These are phyloP conservation scores for Poecilia picta DNA, from an alignment of 2,797 vertebrate species.

Conservation along the genomic window DNA sequence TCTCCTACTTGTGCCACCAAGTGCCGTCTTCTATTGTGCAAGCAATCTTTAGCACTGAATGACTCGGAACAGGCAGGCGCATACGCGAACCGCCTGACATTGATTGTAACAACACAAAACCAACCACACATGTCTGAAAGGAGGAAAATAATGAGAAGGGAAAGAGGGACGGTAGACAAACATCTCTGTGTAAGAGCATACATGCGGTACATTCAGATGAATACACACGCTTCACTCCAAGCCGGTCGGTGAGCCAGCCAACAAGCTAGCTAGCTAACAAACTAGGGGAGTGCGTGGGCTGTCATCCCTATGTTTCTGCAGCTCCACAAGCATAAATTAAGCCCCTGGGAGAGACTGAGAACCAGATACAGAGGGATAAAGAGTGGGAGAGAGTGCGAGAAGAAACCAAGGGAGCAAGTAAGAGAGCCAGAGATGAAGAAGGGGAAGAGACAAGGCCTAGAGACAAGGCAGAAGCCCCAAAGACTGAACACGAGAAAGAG, in stretches of 20 bases:
- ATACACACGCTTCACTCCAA: constrained; percentile 33
- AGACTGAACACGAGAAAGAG: constrained; percentile 67
- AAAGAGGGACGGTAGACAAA: constrained; percentile 21
- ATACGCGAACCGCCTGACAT: constrained; percentile 8
- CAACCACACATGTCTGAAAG: constrained; percentile 9
- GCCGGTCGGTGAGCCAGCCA: constrained; percentile 44
- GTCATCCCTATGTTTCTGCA: constrained; percentile 70
- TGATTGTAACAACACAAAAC: constrained; percentile 30
- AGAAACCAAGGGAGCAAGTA: constrained; percentile 44
- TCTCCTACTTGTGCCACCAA: no score
- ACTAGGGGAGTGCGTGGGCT: constrained; percentile 70
- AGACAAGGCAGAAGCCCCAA: constrained; percentile 61
- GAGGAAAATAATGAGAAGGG: constrained; percentile 39
- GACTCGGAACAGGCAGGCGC: constrained; percentile 1
- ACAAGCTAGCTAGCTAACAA: constrained; percentile 63
- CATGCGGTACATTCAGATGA: constrained; percentile 29
- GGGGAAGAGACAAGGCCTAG: constrained; percentile 50
- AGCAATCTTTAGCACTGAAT: constrained; percentile 17
- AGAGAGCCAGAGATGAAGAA: constrained; percentile 53
- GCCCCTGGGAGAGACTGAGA: constrained; percentile 68
- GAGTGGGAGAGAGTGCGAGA: constrained; percentile 60
- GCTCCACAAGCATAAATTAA: constrained; percentile 78
- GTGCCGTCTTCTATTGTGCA: not conserved
- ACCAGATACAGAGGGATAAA: constrained; percentile 52
- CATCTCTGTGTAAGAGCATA: constrained; percentile 29